Percentiles rank a stretch among this genome's conserved stretches.
Conservation (phyloP, 2,113 vertebrate species). For the Vidua chalybeata region DNA sequence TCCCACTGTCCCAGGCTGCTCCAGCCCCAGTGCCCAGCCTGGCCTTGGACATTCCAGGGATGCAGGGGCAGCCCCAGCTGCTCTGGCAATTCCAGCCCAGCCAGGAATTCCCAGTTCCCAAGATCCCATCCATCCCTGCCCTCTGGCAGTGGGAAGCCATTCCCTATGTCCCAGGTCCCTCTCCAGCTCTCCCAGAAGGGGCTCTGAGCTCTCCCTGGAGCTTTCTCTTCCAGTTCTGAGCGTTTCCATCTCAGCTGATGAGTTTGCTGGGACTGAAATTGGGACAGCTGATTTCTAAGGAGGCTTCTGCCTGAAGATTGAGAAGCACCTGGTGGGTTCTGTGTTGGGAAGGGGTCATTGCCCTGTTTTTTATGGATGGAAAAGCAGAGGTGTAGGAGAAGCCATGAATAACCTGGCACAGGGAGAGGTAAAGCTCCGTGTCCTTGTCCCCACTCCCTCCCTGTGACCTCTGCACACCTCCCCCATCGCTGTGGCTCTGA, state of each 20-base stretch:
- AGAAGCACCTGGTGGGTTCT: neutral
- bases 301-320: neutral
- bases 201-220: neutral
- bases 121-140: neutral
- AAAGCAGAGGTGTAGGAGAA: neutral
- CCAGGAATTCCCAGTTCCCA: neutral
- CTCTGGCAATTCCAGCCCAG: neutral
- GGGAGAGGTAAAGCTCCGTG: neutral
- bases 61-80: neutral
- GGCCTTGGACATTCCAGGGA: neutral
- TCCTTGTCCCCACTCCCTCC: neutral
- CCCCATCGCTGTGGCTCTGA: neutral
- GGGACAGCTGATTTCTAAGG: neutral
- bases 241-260: neutral
- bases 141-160: neutral
- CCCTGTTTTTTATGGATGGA: neutral
- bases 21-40: neutral
- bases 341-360: neutral
- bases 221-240: neutral
- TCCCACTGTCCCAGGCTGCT: rapidly evolving
- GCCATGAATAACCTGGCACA: neutral
- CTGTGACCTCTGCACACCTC: neutral
- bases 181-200: neutral
- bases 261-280: neutral
- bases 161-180: neutral